These are phyloP conservation scores for Macrosiphum euphorbiae DNA, from an alignment of 2,888 invertebrate species.

Conservation along the genomic window DNA sequence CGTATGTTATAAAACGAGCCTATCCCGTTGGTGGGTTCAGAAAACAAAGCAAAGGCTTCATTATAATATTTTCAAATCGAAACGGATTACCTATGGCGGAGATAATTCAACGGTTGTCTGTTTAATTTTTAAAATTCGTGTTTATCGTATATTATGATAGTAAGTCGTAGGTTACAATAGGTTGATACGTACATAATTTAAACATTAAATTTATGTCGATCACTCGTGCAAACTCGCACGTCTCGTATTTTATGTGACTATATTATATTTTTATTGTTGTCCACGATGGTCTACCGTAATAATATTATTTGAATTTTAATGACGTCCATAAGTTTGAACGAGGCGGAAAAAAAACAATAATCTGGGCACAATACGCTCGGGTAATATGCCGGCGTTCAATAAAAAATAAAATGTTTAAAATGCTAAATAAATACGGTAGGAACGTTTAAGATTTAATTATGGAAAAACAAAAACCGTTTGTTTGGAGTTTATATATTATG, in stretches of 20 bases:
- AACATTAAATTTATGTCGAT: neutral
- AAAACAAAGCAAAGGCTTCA: no score
- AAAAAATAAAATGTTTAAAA: neutral
- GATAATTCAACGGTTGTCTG: neutral
- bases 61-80: neutral
- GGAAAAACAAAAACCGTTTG: neutral
- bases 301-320: neutral
- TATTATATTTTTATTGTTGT: neutral
- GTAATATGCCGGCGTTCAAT: neutral
- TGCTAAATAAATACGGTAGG: neutral
- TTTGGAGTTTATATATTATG: neutral
- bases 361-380: neutral
- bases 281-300: neutral
- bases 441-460: neutral
- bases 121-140: neutral
- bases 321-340: neutral
- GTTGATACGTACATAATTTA: no score
- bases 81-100: neutral
- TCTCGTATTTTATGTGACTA: neutral
- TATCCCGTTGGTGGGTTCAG: no score
- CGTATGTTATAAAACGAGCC: no score
- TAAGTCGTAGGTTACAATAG: no score
- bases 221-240: neutral
- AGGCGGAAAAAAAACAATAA: neutral
- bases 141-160: neutral